Evolutionary conservation across 2,888 invertebrate species (phyloP).

Genomic region (Eupithecia dodoneata): DNA sequence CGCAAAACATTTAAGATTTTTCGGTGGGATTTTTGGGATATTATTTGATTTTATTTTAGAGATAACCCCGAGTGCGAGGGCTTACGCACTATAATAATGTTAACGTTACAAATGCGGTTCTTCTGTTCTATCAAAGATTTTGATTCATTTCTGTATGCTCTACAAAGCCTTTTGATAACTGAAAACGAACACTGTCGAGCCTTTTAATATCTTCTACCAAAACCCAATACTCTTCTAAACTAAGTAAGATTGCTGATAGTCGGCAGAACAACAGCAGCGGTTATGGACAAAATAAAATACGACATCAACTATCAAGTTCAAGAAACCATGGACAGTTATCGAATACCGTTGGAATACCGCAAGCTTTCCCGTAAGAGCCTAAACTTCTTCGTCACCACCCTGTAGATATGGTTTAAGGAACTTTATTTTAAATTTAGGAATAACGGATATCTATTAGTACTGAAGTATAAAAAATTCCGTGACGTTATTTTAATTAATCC

Average conservation of each 20-base stretch:
- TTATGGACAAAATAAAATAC: constrained; percentile 19
- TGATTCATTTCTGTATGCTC: background rate
- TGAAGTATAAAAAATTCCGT: background rate
- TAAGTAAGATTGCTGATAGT: background rate
- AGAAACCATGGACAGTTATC: constrained; percentile 30
- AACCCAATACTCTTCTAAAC: background rate
- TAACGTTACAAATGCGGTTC: background rate
- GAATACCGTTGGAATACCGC: constrained; percentile 34
- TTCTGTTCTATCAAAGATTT: background rate
- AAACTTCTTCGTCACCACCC: constrained; percentile 10
- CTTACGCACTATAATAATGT: too few relatives aligned
- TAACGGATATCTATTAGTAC: background rate
- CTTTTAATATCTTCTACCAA: background rate
- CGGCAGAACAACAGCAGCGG: background rate
- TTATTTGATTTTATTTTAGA: too few relatives aligned
- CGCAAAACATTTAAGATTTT: too few relatives aligned
- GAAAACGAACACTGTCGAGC: background rate
- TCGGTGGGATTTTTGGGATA: too few relatives aligned
- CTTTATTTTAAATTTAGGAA: too few relatives aligned
- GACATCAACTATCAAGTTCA: constrained; percentile 19
- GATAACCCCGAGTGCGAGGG: too few relatives aligned
- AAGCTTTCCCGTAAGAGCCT: constrained; percentile 28
- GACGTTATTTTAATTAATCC: background rate
- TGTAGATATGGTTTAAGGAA: background rate
- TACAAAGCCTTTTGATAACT: background rate